Evolutionary conservation across 2,888 invertebrate species (phyloP).

Genomic region (Ganaspis brasiliensis): DNA sequence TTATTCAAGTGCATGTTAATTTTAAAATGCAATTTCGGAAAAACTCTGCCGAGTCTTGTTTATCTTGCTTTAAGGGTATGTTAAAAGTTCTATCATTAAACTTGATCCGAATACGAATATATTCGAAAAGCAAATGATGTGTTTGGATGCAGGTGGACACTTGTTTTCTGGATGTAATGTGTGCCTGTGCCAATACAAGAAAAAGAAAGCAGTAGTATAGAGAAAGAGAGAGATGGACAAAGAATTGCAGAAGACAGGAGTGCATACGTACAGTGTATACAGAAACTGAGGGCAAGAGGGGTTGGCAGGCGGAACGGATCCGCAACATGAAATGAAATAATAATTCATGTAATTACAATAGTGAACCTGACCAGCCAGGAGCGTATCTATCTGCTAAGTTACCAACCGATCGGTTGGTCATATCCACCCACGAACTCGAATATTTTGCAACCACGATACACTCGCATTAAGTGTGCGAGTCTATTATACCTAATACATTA

Average conservation of each 20-base stretch:
- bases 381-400: constrained; percentile 59
- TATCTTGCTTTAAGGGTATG: too few species aligned
- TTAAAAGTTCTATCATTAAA: too few species aligned
- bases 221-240: constrained; percentile 59
- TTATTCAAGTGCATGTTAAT: too few species aligned
- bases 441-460: constrained; percentile 75
- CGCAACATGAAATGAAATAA: constrained; percentile 76
- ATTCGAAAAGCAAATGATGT: too few species aligned
- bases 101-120: too few species aligned
- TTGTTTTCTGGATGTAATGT: constrained; percentile 37
- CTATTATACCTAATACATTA: constrained; percentile 78
- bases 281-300: constrained; percentile 46
- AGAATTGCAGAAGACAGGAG: constrained; percentile 6
- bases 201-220: constrained; percentile 48
- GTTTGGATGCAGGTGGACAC: constrained; percentile 33
- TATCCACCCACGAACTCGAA: constrained; percentile 76
- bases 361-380: constrained; percentile 57
- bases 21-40: too few species aligned
- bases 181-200: constrained; percentile 1
- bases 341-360: constrained; percentile 78
- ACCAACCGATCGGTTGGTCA: constrained; percentile 58
- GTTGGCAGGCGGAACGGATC: constrained; percentile 72
- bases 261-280: background rate
- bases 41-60: too few species aligned
- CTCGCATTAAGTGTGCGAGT: constrained; percentile 76